Base-by-base conservation (phyloP, 2,888 invertebrate species). In the Eristalis intricaria region DNA sequence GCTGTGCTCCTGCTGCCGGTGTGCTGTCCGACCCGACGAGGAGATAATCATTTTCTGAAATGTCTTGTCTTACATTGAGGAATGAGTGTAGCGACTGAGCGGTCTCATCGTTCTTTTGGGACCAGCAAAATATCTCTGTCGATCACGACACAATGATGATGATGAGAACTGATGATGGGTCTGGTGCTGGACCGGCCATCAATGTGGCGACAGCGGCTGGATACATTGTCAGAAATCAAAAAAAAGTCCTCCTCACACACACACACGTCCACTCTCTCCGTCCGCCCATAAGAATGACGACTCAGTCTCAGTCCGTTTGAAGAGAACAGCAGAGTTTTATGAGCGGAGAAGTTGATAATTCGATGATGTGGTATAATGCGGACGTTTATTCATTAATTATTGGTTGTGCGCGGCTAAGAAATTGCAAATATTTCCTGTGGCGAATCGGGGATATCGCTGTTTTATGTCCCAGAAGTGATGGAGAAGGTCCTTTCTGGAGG, bases 301-400 rank as follows among this genome's bases (percentile, higher is more conserved):
- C 8, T 35, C 35, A 4, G 50, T 5, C n/a, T n/a, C n/a, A n/a
- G n/a, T n/a, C n/a, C n/a, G 19, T 13, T 13, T 4, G 15, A 64
- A n/a, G 58, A 43, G 40, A 64, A 32, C 43, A 69, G 8, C 32
- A 56, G 35, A 78, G 35, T 79, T 87, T 84, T 87, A 87, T 76
- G 87, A 87, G 76, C 75, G 71, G 69, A 80, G 79, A 87, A 80
- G 79, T 80, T 80, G 87, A 87, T 87, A 87, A 87, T 87, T 87
- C 84, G 87, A 87, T 87, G 87, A 87, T 87, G 87, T 84, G 87
- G 87, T 84, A 87, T 84, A 83, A 87, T 87, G 83, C 87, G 80
- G 87, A 87, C 84, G 79, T 87, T 84, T 87, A 87, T 87, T 87
- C 87, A 87, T 87, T 87, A 87, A 87, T 87, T 87, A 87, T 87